Conservation (phyloP, 2,113 vertebrate species). For the Acrocephalus kingi region DNA sequence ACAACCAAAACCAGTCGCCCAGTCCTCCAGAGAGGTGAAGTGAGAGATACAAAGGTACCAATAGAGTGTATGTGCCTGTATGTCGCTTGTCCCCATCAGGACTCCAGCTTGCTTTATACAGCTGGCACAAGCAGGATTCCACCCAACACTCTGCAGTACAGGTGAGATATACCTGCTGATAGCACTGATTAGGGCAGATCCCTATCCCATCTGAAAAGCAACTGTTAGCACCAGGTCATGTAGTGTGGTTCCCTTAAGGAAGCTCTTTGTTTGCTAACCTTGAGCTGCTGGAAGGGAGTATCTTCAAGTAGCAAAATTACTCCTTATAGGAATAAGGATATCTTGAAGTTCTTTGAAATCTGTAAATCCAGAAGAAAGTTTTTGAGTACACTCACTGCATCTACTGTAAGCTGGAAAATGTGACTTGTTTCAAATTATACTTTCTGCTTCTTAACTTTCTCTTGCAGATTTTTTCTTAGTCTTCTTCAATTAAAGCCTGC, state of each 20-base stretch:
- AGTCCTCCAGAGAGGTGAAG: background rate
- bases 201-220: background rate
- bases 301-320: background rate
- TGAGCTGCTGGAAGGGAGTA: rapidly evolving
- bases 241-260: background rate
- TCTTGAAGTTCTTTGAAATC: background rate
- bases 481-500: background rate
- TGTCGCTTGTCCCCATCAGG: background rate
- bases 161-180: background rate
- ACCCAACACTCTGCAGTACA: rapidly evolving
- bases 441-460: background rate
- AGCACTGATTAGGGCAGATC: background rate
- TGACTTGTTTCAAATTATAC: background rate
- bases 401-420: background rate
- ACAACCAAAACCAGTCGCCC: background rate
- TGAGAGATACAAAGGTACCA: background rate
- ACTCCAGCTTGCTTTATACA: background rate
- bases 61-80: rapidly evolving
- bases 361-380: background rate
- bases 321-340: background rate
- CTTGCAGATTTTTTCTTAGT: background rate
- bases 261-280: background rate
- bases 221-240: background rate
- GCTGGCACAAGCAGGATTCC: background rate
- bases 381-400: background rate